phyloP scores from a whole-genome alignment of 2,113 vertebrate genomes.

The Misgurnus mizolepis region DNA sequence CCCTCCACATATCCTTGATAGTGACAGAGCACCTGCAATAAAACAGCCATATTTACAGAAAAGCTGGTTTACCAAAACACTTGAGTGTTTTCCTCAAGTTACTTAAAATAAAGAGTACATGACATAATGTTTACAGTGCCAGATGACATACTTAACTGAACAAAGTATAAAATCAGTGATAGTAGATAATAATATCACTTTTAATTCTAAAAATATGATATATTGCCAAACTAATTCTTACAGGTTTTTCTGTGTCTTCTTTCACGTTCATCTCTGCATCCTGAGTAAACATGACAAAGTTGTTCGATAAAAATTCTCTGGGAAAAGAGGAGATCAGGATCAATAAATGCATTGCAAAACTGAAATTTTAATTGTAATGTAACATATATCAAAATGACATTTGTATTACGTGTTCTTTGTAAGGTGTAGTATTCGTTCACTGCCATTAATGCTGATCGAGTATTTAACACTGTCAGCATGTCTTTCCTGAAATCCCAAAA shows the following conservation, averaged over 20 bases:
- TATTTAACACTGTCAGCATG: constrained; percentile 63
- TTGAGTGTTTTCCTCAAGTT: neutral
- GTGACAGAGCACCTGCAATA: constrained; percentile 67
- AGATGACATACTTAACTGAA: neutral
- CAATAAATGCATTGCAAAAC: too few species aligned
- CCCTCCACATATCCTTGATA: constrained; percentile 74
- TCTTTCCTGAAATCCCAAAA: constrained; percentile 42
- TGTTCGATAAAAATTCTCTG: constrained; percentile 74
- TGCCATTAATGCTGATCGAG: constrained; percentile 64
- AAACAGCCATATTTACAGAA: neutral
- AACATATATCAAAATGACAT: too few species aligned
- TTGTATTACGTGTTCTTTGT: constrained; percentile 68
- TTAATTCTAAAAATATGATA: too few species aligned
- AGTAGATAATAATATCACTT: too few species aligned
- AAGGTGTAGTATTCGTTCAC: constrained; percentile 62
- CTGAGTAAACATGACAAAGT: constrained; percentile 63
- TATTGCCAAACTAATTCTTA: constrained; percentile 49
- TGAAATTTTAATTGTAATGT: too few species aligned
- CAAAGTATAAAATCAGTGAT: neutral
- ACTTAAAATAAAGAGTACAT: neutral
- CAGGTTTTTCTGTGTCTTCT: constrained; percentile 49
- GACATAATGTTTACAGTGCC: neutral
- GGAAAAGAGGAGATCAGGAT: neutral
- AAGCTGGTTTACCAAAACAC: neutral
- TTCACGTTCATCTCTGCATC: constrained; percentile 32